phyloP scores from a whole-genome alignment of 2,888 invertebrate species.

The Thumatha senex region DNA sequence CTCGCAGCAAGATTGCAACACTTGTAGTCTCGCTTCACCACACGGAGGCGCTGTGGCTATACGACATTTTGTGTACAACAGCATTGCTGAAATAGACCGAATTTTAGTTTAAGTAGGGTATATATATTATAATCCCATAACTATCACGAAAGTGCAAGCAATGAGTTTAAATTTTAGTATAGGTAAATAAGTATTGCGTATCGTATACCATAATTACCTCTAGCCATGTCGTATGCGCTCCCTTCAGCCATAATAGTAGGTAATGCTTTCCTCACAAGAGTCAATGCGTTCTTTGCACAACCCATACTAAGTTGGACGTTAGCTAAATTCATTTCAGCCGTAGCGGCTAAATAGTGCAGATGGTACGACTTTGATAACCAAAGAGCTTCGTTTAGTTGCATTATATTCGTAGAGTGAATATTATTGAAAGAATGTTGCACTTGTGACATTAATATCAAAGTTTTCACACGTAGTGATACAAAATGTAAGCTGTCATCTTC shows the following conservation, averaged over 20 bases:
- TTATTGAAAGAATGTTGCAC: constrained; percentile 85
- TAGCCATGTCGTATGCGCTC: constrained; percentile 90
- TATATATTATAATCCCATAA: no score
- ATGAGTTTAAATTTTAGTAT: no score
- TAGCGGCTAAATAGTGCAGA: constrained; percentile 89
- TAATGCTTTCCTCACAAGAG: constrained; percentile 87
- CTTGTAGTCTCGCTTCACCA: constrained; percentile 73
- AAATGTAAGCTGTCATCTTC: constrained; percentile 80
- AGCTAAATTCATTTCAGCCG: constrained; percentile 91
- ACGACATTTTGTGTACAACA: constrained; percentile 91
- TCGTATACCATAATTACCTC: constrained; percentile 67
- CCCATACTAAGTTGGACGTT: constrained; percentile 90
- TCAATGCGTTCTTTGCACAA: constrained; percentile 89
- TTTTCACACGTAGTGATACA: constrained; percentile 84
- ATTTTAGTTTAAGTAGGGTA: no score
- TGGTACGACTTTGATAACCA: constrained; percentile 89
- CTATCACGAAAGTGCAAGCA: no score
- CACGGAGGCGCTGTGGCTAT: constrained; percentile 85
- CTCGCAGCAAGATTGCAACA: constrained; percentile 83
- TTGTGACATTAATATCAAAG: constrained; percentile 86
- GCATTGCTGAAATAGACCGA: constrained; percentile 61
- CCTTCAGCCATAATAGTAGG: constrained; percentile 91
- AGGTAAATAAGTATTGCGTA: no score
- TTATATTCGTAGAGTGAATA: constrained; percentile 79
- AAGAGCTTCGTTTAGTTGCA: constrained; percentile 87